Base-by-base conservation (phyloP, 2,888 invertebrate species). In the Bedellia somnulentella region DNA sequence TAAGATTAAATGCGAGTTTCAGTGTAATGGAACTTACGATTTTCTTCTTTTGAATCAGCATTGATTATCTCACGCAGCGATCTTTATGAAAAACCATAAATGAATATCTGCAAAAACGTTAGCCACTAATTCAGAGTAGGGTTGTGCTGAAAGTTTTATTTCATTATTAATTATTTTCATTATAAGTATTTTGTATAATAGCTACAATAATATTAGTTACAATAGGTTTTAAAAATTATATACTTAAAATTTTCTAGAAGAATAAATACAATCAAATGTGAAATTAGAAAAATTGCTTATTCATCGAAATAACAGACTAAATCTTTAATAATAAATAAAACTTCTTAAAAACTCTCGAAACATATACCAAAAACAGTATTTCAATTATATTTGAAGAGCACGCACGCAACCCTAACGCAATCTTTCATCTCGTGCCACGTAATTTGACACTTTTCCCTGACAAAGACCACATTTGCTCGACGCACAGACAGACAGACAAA, bases 361-460 rank as follows among this genome's bases (percentile, higher is more conserved):
- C n/a, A n/a, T n/a, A n/a, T n/a, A n/a, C n/a, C n/a, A n/a, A n/a
- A n/a, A n/a, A n/a, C n/a, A n/a, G n/a, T n/a, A n/a, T n/a, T n/a
- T n/a, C n/a, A n/a, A n/a, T n/a, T n/a, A n/a, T n/a, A n/a, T n/a
- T n/a, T n/a, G n/a, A n/a, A n/a, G n/a, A n/a, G n/a, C n/a, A n/a
- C n/a, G n/a, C 18, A 21, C 10, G 5, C 64, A 71, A 34, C 71
- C 71, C 70, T 71, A 45, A 25, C 21, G 8, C 37, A 64, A 73
- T 71, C 68, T 59, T 13, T 44, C 53, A 70, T 68, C 71, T 71
- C 67, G 68, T 67, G 68, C 68, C 57, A 62, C 52, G 75, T 73
- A 73, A 75, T 70, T 70, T 71, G 73, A 75, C 75, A 75, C 75
- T 73, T 73, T 73, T 55, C 67, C 29, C 55, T 73, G 73, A 71